A percentile compares a stretch with the other conserved stretches of the same genome.
Conservation (phyloP, 2,888 invertebrate species). For the Drosophila colorata region DNA sequence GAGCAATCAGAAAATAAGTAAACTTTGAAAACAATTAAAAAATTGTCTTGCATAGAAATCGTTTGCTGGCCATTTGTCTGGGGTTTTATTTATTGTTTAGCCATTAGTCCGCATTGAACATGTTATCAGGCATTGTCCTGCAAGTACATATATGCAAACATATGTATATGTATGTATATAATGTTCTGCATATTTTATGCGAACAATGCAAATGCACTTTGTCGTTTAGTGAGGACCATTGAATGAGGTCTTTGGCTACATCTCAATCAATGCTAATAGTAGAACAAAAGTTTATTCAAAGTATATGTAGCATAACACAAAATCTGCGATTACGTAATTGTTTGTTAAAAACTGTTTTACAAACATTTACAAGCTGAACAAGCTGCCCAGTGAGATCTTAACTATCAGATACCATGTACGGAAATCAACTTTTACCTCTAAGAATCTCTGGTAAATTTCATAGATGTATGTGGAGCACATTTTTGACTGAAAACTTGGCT, state of each 20-base stretch:
- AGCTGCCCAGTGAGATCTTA: background rate
- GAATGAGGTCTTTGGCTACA: background rate
- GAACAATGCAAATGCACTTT: constrained; percentile 20
- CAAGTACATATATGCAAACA: background rate
- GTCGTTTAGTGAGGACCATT: constrained; percentile 1
- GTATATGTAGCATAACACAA: constrained; percentile 4
- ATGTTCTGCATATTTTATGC: constrained; percentile 2
- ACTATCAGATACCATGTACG: background rate
- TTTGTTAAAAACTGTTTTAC: constrained; percentile 11
- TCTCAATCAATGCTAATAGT: background rate
- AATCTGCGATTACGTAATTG: too few species aligned
- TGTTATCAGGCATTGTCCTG: constrained; percentile 29
- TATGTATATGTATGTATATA: background rate
- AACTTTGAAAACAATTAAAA: constrained; percentile 64
- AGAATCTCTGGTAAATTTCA: too few species aligned
- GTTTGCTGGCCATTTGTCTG: constrained; percentile 29
- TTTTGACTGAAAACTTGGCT: too few species aligned
- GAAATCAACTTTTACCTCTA: background rate
- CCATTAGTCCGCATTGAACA: constrained; percentile 34
- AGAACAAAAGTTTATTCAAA: constrained; percentile 8
- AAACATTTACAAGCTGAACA: background rate
- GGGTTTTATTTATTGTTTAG: constrained; percentile 56
- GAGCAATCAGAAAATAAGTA: constrained; percentile 41
- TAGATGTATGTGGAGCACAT: too few species aligned
- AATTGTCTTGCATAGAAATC: constrained; percentile 30